Evolutionary conservation across 1,140 invertebrate genomes (phyloP).

Genomic region (Penaeus chinensis): DNA sequence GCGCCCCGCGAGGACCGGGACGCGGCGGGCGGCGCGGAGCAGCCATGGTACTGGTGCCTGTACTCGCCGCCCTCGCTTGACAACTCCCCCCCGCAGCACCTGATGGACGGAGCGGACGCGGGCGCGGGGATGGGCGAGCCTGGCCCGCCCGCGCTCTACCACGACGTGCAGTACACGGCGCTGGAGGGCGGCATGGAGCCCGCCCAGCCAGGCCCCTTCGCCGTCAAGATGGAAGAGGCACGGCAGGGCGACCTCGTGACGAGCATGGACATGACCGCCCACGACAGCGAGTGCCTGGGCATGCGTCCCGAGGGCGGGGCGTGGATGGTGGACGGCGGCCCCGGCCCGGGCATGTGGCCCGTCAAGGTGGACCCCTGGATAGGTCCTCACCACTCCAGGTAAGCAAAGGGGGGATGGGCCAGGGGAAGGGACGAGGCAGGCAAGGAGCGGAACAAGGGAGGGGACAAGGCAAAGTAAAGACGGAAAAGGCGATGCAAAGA

Average conservation of each 20-base stretch:
- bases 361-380: constrained; percentile 3
- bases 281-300: background rate
- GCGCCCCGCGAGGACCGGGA: too few relatives aligned
- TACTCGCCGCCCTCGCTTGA: constrained; percentile 3
- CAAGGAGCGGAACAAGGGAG: too few relatives aligned
- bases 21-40: background rate
- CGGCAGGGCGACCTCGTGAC: background rate
- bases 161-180: background rate
- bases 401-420: too few relatives aligned
- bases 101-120: background rate
- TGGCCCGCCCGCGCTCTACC: background rate
- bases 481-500: too few relatives aligned
- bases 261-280: background rate
- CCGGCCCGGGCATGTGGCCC: background rate
- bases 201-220: background rate
- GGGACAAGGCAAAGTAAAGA: too few relatives aligned
- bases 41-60: background rate
- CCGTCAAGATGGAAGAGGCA: background rate
- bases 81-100: background rate
- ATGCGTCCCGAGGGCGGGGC: background rate
- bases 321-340: background rate
- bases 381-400: background rate
- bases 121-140: background rate
- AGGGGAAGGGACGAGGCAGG: too few relatives aligned
- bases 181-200: background rate